A percentile compares a stretch with the other conserved stretches of the same genome.
Conservation (phyloP, 2,888 invertebrate species). For the Xiphydria camelus region DNA sequence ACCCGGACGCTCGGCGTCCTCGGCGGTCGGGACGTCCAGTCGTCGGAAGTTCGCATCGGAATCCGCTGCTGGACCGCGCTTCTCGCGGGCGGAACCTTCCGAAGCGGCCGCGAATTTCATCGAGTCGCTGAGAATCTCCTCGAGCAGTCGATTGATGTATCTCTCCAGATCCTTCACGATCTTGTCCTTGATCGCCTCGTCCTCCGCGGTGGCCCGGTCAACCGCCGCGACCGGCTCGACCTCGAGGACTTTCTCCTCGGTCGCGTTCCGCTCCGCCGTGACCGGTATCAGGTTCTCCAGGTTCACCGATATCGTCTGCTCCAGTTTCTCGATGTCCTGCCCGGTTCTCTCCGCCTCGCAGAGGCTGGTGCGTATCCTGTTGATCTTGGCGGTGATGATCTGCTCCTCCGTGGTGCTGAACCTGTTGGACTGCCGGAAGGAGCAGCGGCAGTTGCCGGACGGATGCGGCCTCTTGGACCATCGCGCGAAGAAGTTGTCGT, state of each 20-base stretch:
- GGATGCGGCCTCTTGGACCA: slow-evolving; percentile 51
- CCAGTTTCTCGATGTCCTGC: slow-evolving; percentile 41
- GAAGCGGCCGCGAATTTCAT: slow-evolving; percentile 41
- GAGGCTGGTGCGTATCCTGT: slow-evolving; percentile 48
- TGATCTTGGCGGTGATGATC: slow-evolving; percentile 44
- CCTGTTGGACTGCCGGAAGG: slow-evolving; percentile 44
- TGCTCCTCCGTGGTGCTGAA: slow-evolving; percentile 40
- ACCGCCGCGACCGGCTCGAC: background rate
- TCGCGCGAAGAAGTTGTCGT: slow-evolving; percentile 49
- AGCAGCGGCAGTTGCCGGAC: slow-evolving; percentile 50
- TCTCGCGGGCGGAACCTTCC: slow-evolving; percentile 25
- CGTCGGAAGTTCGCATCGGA: background rate
- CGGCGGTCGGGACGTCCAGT: background rate
- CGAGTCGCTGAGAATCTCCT: slow-evolving; percentile 51
- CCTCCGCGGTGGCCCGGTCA: background rate
- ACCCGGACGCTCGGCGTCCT: background rate
- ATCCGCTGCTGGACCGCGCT: slow-evolving; percentile 7
- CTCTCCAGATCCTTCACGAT: slow-evolving; percentile 50
- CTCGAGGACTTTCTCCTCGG: background rate
- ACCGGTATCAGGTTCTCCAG: slow-evolving; percentile 24
- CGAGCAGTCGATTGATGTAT: slow-evolving; percentile 50
- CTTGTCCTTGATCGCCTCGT: slow-evolving; percentile 33
- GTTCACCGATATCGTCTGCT: slow-evolving; percentile 39
- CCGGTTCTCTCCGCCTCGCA: slow-evolving; percentile 47
- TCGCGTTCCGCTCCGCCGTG: slow-evolving; percentile 11